phyloP scores from a whole-genome alignment of 1,140 invertebrate genomes.

The Mactra quadrangularis region DNA sequence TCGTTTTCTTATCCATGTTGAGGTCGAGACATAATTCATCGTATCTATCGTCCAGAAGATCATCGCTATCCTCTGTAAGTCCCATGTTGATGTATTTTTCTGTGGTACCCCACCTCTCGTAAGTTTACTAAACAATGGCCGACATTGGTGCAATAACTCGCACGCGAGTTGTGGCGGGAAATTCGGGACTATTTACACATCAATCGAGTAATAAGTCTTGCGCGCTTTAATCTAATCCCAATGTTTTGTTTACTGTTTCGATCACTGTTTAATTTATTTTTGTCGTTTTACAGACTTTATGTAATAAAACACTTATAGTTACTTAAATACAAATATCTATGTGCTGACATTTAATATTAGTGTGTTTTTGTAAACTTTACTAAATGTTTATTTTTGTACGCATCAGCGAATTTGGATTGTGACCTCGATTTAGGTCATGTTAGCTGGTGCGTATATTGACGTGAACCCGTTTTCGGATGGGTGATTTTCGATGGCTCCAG shows the following conservation, averaged over 20 bases:
- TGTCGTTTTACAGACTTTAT: background rate
- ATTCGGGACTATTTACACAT: conserved; percentile 39
- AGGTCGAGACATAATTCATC: conserved; percentile 89
- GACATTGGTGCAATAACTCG: conserved; percentile 50
- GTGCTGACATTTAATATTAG: background rate
- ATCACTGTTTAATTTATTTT: background rate
- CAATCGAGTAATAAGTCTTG: background rate
- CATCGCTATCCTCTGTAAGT: conserved; percentile 81
- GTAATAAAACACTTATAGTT: background rate
- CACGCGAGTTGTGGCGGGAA: conserved; percentile 70
- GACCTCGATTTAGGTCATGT: too few relatives aligned
- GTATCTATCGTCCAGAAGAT: conserved; percentile 78
- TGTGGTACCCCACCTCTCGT: conserved; percentile 36
- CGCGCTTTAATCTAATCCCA: conserved; percentile 7
- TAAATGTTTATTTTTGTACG: conserved; percentile 31
- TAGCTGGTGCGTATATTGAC: too few relatives aligned
- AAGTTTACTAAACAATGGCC: conserved; percentile 66
- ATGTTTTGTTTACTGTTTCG: background rate
- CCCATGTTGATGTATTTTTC: conserved; percentile 75
- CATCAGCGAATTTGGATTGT: conserved; percentile 4
- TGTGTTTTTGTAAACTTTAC: too few relatives aligned
- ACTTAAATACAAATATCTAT: background rate
- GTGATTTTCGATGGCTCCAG: too few relatives aligned
- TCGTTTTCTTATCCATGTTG: conserved; percentile 92
- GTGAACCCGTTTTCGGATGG: too few relatives aligned